phyloP scores from a whole-genome alignment of 2,113 vertebrate species.

The Acinonyx jubatus region DNA sequence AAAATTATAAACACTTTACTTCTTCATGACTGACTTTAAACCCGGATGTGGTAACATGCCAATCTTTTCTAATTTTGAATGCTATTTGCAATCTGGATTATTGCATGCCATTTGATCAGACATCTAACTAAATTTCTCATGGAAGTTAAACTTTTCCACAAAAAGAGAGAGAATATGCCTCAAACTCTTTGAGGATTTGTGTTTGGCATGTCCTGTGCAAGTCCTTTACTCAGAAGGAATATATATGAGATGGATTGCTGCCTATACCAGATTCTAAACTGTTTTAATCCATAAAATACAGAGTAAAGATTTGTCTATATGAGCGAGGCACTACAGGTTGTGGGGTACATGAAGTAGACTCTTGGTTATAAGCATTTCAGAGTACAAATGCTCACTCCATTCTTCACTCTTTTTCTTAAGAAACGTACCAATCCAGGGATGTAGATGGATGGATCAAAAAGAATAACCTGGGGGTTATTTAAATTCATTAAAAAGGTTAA shows the following conservation, averaged over 20 bases:
- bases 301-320: neutral
- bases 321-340: neutral
- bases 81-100: constrained; percentile 42
- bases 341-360: neutral
- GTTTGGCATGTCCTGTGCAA: neutral
- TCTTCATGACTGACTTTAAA: constrained; percentile 8
- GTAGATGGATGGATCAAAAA: neutral
- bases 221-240: neutral
- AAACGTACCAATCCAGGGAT: neutral
- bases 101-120: constrained; percentile 17
- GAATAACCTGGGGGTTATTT: neutral
- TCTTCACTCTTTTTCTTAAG: neutral
- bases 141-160: constrained; percentile 34
- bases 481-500: neutral
- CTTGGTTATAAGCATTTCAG: neutral
- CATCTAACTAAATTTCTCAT: constrained; percentile 30
- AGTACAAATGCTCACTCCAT: neutral
- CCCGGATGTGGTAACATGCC: neutral
- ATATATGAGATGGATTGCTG: neutral
- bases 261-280: neutral
- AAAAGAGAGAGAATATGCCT: neutral
- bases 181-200: neutral
- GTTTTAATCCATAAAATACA: constrained; percentile 5
- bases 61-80: constrained; percentile 35
- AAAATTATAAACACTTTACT: neutral